Evolutionary conservation across 2,888 invertebrate species (phyloP), one percentile per base, ranked within the genome.

Genomic region (Selenia dentaria): DNA sequence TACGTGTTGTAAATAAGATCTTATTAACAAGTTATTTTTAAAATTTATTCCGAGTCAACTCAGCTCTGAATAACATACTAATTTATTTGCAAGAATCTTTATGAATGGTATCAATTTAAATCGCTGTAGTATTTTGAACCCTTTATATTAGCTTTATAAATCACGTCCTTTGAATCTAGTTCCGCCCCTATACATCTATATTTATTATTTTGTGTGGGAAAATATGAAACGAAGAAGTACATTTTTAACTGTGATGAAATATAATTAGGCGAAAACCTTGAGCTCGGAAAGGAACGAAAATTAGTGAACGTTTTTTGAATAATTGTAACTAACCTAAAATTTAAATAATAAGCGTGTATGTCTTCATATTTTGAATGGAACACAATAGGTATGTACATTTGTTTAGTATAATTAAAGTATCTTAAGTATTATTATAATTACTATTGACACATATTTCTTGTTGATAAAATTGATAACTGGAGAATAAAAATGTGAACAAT

Each of bases 171-270:
- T 42, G 26, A 47, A 54, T 51, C 38, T 44, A 43, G 51, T 51
- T 54, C 60, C 57, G 55, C 59, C 56, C 60, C n/a, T n/a, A n/a
- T 55, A 37, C 48, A 9, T 29, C n/a, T 29, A 11, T 10, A 45
- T 34, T 6, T 45, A 43, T 43, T 36, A 16, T 10, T 25, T 39
- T 36, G 31, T 42, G 36, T 42, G 31, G 40, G 38, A 49, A 74
- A 70, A 70, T 64, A 65, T 64, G 55, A 73, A 83, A 82, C 70
- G 59, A 79, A 76, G 70, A 84, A 88, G 88, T 89, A 89, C 89
- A 89, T 82, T 76, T 79, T 75, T 67, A 85, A 82, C 89, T 89
- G 89, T 89, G 89, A 89, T 89, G 79, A 81, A 43, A 75, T 83
- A 80, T 73, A 80, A 74, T 80, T 79, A 83, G 79, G 72, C 75